Conservation (phyloP, 2,113 vertebrate genomes). For the Nipponia nippon region DNA sequence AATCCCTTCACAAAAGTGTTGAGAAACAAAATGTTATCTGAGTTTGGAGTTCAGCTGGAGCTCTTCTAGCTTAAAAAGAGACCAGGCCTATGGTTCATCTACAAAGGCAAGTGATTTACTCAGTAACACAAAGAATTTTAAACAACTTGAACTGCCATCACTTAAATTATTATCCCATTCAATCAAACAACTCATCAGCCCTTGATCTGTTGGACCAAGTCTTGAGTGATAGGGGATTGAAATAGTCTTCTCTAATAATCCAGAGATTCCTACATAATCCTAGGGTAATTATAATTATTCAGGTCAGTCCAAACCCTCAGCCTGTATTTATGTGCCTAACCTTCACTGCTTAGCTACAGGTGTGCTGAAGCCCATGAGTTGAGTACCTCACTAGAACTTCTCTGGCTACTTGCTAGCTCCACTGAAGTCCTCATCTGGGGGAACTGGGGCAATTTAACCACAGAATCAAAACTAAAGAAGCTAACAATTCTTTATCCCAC, state of each 20-base stretch:
- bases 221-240: background rate
- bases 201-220: background rate
- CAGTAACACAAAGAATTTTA: background rate
- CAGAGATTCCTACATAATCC: background rate
- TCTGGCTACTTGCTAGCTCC: background rate
- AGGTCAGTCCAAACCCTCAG: background rate
- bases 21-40: background rate
- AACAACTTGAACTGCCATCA: background rate
- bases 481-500: background rate
- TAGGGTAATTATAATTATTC: background rate
- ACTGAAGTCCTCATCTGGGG: background rate
- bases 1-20: background rate
- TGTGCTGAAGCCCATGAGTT: background rate
- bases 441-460: background rate
- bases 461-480: background rate
- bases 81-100: background rate
- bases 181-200: background rate
- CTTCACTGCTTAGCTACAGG: background rate
- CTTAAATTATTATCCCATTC: background rate
- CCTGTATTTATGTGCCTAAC: background rate
- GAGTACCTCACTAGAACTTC: background rate
- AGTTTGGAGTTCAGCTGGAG: background rate
- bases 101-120: background rate
- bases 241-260: background rate
- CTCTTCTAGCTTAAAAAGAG: background rate